These are phyloP conservation scores for Daphoenositta chrysoptera DNA, from an alignment of 2,113 vertebrate species.

Conservation along the genomic window DNA sequence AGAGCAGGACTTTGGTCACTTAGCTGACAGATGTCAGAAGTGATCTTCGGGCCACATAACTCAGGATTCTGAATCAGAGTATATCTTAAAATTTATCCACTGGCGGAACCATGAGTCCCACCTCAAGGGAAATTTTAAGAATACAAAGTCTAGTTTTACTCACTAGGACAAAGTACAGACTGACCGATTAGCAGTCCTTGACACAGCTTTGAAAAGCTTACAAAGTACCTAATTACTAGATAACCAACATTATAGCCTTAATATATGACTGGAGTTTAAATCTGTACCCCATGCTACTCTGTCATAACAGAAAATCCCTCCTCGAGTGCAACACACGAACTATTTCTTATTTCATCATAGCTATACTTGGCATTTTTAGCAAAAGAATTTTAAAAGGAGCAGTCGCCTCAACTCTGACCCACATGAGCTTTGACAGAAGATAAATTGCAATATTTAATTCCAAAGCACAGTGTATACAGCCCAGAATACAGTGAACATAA, in stretches of 20 bases:
- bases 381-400: not conserved
- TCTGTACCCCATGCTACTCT: not conserved
- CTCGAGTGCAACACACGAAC: not conserved
- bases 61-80: not conserved
- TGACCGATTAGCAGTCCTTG: not conserved
- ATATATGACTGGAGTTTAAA: not conserved
- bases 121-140: not conserved
- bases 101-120: not conserved
- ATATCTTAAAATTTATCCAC: not conserved
- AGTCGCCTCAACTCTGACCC: not conserved
- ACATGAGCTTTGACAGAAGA: not conserved
- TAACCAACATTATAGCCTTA: not conserved
- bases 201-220: not conserved
- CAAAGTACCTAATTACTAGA: not conserved
- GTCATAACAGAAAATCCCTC: not conserved
- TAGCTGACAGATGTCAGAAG: not conserved
- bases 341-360: not conserved
- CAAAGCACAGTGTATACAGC: not conserved
- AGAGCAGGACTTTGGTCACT: not conserved
- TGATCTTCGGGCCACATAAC: not conserved
- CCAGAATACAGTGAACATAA: not conserved
- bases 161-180: not conserved
- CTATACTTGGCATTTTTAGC: not conserved
- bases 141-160: not conserved
- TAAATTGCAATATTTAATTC: not conserved